Base-by-base conservation (phyloP, 2,797 vertebrate genomes). In the Cottoperca gobio region DNA sequence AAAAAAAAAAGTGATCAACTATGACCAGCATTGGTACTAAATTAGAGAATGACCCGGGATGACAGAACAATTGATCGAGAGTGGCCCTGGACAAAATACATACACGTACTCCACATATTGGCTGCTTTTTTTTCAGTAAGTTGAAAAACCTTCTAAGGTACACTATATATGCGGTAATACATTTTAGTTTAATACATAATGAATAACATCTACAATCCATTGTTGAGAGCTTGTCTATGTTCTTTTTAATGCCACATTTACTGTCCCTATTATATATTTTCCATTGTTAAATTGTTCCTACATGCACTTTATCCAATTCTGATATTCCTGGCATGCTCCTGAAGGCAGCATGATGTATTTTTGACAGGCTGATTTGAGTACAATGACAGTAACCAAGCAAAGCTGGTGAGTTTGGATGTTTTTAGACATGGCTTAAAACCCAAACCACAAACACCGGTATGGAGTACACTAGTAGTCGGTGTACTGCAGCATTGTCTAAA, bases 1-100 rank as follows among this genome's bases (percentile, higher is more conserved):
- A 33, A 7, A 31, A 31, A 6, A 31, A 2, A n/a, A n/a, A 33
- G 28, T 39, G 49, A 75, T 75, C 39, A 70, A 46, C 49, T 48
- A 31, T 69, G 53, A 45, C 57, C 16, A 7, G n/a, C 24, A 33
- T 37, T 42, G 17, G 40, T 40, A 21, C 17, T 55, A 31, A 63
- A 78, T 26, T 55, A 17, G 59, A 69, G 16, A 45, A 70, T 49
- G 72, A 49, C 8, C 35, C 24, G 28, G 43, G 24, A 28, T 35
- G n/a, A 60, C n/a, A 9, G 13, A 62, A 60, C n/a, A n/a, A n/a
- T 53, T 76, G 78, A 74, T 81, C 46, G 23, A 40, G 28, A 52
- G 53, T 35, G 39, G n/a, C 37, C 48, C 45, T 49, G 10, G 42
- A 63, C 23, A 69, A 53, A 72, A 63, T 52, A 33, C 16, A 24